Evolutionary conservation across 2,113 vertebrate genomes (phyloP), one percentile per base, ranked within the genome.

Genomic region (Notarius quadriscutis): DNA sequence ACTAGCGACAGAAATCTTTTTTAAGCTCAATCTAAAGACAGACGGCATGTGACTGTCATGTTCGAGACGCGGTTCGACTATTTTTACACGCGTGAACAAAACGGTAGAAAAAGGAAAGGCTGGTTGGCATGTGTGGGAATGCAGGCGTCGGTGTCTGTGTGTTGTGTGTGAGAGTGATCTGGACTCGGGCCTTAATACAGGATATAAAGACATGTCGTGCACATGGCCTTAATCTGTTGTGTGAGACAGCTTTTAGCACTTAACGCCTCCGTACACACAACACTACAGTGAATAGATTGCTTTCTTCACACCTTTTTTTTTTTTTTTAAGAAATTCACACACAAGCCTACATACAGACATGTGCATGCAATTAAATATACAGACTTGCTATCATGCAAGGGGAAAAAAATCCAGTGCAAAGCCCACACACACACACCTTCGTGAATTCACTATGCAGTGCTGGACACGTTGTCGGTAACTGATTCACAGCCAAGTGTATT

Each of bases 51-150:
- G 90, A 89, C 87, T 50, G 83, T 74, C 88, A 85, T 84, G 79
- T 85, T 83, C 51, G 79, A 91, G 87, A 63, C 84, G 79, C 83
- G 88, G 58, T 88, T 69, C n/a, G 18, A 71, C 87, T 91, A 91
- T 91, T 91, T 91, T 83, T 88, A 89, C 82, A 79, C 72, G 74
- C n/a, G 80, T 65, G 88, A 89, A 88, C 84, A 86, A 90, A 90
- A 90, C 84, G 41, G 84, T 51, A 27, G 62, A 60, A 82, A 91
- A 90, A 83, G 78, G 58, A 57, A 87, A 62, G 84, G 50, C 22
- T 51, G 67, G 53, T 77, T 81, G 84, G 50, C 41, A 58, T 85
- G 82, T 82, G 55, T 87, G 63, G 74, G 57, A 75, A 58, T 48
- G 63, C 55, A 48, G 63, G 58, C n/a, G 5, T 48, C 41, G n/a